Conservation (phyloP, 2,797 vertebrate species). For the Acanthis flammea region DNA sequence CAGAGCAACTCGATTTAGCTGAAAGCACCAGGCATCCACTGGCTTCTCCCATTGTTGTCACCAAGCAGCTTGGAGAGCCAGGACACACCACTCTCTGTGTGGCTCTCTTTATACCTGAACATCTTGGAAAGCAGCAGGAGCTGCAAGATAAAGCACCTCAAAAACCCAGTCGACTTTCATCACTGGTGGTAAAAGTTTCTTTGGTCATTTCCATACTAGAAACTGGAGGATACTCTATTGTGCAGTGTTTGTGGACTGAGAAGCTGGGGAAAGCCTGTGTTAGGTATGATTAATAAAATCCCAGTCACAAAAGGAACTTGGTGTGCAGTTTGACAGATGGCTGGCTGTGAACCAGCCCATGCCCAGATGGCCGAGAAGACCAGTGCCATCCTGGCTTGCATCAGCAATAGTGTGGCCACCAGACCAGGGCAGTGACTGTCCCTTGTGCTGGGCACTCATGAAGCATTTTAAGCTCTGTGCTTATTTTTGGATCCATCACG, state of each 20-base stretch:
- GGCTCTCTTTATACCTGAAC: background rate
- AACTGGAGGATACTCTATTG: background rate
- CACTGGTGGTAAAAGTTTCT: background rate
- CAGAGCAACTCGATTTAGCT: rapidly evolving
- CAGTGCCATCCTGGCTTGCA: background rate
- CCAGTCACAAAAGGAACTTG: background rate
- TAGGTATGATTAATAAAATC: background rate
- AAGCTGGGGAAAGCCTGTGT: rapidly evolving
- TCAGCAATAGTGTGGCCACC: background rate
- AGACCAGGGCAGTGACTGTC: background rate
- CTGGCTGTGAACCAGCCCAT: background rate
- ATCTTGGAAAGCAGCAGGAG: background rate
- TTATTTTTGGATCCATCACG: background rate
- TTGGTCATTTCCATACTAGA: background rate
- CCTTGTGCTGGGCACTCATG: background rate
- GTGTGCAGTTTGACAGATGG: background rate
- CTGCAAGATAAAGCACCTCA: background rate
- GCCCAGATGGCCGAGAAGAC: background rate
- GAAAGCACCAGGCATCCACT: rapidly evolving
- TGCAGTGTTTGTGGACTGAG: background rate
- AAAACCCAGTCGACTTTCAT: background rate
- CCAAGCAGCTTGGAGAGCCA: rapidly evolving
- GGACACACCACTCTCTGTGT: background rate
- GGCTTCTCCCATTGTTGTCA: background rate
- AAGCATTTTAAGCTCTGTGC: too few species aligned